Percentiles rank a stretch among this genome's conserved stretches.
Conservation (phyloP, 2,113 vertebrate species). For the Hucho hucho region DNA sequence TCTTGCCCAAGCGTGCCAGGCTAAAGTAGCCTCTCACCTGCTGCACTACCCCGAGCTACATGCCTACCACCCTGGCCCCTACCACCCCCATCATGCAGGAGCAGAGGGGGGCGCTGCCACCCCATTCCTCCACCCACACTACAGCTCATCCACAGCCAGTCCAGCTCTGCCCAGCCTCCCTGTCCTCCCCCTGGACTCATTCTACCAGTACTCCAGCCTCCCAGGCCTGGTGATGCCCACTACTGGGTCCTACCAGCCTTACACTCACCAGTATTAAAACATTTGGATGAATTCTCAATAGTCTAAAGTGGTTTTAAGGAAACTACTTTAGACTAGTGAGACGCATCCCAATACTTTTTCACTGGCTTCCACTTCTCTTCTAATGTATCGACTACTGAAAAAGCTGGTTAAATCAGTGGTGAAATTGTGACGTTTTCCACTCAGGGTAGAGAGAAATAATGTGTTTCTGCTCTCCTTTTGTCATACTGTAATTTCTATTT, state of each 20-base stretch:
- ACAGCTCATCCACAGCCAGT: slow-evolving; percentile 28
- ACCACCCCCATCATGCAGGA: slow-evolving; percentile 40
- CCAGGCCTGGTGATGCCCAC: slow-evolving; percentile 59
- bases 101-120: slow-evolving; percentile 40
- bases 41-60: slow-evolving; percentile 55
- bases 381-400: too few species aligned
- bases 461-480: slow-evolving; percentile 14
- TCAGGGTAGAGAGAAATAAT: slow-evolving; percentile 63
- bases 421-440: too few species aligned
- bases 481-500: slow-evolving; percentile 59
- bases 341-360: neutral
- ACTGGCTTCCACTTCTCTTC: neutral
- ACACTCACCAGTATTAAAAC: slow-evolving; percentile 65
- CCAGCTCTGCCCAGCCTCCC: slow-evolving; percentile 20
- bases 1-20: slow-evolving; percentile 73
- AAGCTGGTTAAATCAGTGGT: too few species aligned
- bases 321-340: neutral
- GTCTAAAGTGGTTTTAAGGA: neutral
- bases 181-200: slow-evolving; percentile 51
- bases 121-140: slow-evolving; percentile 58
- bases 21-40: slow-evolving; percentile 64
- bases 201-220: slow-evolving; percentile 64
- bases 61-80: slow-evolving; percentile 57
- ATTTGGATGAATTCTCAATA: neutral
- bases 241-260: slow-evolving; percentile 41